These are phyloP conservation scores for Erethizon dorsatum DNA, from an alignment of 2,797 vertebrate genomes.

Conservation along the genomic window DNA sequence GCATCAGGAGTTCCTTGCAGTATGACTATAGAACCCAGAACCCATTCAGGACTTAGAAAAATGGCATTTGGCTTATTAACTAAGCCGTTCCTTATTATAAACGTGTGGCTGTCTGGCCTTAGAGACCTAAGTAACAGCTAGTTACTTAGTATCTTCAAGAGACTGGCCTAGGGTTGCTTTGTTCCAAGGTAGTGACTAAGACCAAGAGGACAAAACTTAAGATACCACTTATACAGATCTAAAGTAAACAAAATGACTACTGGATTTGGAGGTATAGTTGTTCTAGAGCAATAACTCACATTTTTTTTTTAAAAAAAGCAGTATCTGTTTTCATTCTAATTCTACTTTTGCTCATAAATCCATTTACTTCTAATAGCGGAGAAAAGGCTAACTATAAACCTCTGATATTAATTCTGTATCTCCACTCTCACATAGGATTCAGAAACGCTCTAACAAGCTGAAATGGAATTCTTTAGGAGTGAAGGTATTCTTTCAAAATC, in stretches of 20 bases:
- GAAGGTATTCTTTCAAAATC: constrained; percentile 19
- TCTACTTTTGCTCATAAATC: constrained; percentile 63
- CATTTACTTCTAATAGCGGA: neutral
- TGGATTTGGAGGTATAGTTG: constrained; percentile 8
- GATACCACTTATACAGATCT: neutral
- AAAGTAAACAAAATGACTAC: constrained; percentile 61
- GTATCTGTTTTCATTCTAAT: constrained; percentile 31
- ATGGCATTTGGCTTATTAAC: neutral
- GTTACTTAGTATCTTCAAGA: constrained; percentile 24
- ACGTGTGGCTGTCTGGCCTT: neutral
- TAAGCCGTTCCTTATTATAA: neutral
- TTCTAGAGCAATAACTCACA: neutral
- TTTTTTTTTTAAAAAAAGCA: neutral
- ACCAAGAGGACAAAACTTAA: constrained; percentile 45
- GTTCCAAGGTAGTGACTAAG: constrained; percentile 13
- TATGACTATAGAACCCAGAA: constrained; percentile 24
- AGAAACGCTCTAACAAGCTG: constrained; percentile 55
- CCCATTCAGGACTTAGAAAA: neutral
- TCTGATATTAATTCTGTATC: constrained; percentile 44
- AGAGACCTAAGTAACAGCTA: neutral
- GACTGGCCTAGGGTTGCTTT: constrained; percentile 16
- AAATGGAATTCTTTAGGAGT: constrained; percentile 16
- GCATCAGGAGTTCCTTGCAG: constrained; percentile 7
- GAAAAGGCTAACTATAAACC: neutral
- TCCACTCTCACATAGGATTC: constrained; percentile 31